These are phyloP conservation scores for Neofelis nebulosa DNA, from an alignment of 2,113 vertebrate species.

Conservation along the genomic window DNA sequence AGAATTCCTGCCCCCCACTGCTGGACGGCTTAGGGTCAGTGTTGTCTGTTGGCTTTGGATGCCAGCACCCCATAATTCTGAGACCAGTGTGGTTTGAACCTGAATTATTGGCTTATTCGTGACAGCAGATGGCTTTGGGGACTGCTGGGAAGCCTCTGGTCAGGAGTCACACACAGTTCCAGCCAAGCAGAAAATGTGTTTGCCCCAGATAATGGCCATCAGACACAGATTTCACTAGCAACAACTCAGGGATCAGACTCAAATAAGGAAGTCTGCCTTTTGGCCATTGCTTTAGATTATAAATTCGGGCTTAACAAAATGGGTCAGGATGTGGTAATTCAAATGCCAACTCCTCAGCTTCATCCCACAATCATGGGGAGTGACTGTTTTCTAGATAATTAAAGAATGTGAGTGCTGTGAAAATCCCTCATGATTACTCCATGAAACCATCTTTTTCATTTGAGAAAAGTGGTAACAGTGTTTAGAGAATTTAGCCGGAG, in stretches of 20 bases:
- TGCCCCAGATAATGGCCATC: background rate
- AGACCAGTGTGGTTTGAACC: background rate
- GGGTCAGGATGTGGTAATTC: background rate
- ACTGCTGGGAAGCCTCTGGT: background rate
- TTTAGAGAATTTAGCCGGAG: conserved; percentile 30
- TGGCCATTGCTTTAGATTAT: background rate
- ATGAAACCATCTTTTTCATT: conserved; percentile 38
- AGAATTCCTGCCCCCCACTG: background rate
- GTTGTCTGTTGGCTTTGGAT: background rate
- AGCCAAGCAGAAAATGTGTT: background rate
- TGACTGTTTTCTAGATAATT: background rate
- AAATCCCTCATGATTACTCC: conserved; percentile 44
- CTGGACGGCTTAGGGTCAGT: background rate
- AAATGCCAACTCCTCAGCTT: background rate
- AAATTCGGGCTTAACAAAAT: background rate
- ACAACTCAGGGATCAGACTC: background rate
- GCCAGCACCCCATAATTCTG: background rate
- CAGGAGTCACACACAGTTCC: background rate
- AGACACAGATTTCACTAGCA: background rate
- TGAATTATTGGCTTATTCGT: background rate
- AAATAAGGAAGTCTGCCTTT: background rate
- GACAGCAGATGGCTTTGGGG: background rate
- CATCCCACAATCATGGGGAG: background rate
- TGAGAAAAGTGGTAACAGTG: background rate
- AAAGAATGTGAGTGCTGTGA: background rate